Conservation (phyloP, 2,113 vertebrate genomes). For the Deroptyus accipitrinus region DNA sequence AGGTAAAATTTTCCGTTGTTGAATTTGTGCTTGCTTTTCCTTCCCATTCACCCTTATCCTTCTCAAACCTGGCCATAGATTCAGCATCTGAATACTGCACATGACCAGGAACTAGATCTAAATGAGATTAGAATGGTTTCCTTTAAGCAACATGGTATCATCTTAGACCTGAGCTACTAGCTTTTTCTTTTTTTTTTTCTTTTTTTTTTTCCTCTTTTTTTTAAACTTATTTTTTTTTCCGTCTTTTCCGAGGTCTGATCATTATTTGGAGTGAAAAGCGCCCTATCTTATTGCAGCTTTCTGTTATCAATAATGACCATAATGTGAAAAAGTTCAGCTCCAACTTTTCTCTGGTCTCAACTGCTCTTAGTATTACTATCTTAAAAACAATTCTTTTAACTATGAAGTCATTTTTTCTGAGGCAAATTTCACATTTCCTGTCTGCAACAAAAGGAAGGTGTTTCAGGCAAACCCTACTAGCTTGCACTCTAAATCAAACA, state of each 20-base stretch:
- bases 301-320: not conserved
- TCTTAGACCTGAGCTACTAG: not conserved
- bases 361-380: not conserved
- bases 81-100: not conserved
- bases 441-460: not conserved
- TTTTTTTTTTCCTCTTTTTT: fast-evolving
- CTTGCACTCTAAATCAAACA: conserved; percentile 14
- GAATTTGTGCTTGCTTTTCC: not conserved
- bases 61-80: not conserved
- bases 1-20: not conserved
- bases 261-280: not conserved
- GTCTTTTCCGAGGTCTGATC: not conserved
- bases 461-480: not conserved
- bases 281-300: not conserved
- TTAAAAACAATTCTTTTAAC: not conserved
- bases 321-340: not conserved
- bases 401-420: not conserved
- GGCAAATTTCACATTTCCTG: not conserved
- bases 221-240: fast-evolving
- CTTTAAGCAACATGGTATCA: not conserved
- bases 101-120: not conserved
- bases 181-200: too few species aligned
- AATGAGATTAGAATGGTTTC: not conserved
- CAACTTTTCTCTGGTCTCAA: not conserved
- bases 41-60: not conserved